Percentiles rank a stretch among this genome's conserved stretches.
Conservation (phyloP, 2,113 vertebrate species). For the Lepidothrix coronata region DNA sequence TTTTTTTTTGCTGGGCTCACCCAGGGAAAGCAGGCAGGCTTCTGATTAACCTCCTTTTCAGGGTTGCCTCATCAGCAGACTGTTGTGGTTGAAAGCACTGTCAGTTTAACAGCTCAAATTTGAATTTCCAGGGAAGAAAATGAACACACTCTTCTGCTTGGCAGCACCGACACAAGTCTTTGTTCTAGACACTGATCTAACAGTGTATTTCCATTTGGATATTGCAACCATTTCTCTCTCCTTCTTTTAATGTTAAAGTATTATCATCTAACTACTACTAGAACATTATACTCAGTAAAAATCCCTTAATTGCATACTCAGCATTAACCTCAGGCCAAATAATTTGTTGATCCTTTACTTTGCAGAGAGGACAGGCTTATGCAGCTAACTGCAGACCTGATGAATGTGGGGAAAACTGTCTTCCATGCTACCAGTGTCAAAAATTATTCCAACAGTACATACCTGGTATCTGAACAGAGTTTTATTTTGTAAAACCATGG, state of each 20-base stretch:
- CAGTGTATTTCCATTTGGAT: neutral
- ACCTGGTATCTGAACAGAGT: neutral
- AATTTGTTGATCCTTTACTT: neutral
- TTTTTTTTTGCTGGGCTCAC: neutral
- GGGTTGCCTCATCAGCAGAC: neutral
- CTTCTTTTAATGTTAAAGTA: neutral
- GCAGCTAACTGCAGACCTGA: neutral
- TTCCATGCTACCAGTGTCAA: neutral
- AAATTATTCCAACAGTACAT: neutral
- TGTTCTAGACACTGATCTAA: neutral
- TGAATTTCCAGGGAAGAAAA: neutral
- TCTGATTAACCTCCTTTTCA: neutral
- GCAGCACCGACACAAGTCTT: neutral
- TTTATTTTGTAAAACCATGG: neutral
- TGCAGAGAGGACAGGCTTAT: neutral
- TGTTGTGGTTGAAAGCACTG: neutral
- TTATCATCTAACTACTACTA: neutral
- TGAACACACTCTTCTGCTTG: neutral
- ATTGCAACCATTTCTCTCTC: neutral
- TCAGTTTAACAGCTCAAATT: neutral
- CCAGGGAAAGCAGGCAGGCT: neutral
- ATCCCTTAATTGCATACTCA: neutral
- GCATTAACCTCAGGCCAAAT: neutral
- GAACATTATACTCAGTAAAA: neutral
- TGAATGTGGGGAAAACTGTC: neutral